Evolutionary conservation across 2,113 vertebrate genomes (phyloP).

Genomic region (Ariopsis seemanni): DNA sequence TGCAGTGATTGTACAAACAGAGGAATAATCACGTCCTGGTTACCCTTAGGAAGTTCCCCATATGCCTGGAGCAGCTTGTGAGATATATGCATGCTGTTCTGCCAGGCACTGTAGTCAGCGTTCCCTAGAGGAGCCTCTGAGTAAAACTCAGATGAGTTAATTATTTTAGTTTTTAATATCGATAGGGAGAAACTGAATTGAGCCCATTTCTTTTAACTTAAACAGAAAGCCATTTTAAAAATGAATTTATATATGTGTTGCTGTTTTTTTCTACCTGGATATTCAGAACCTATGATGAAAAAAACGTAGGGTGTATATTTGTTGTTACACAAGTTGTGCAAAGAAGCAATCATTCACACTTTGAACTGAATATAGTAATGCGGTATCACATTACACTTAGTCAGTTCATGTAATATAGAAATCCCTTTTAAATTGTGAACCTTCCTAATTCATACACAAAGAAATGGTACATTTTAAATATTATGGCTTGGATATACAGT

Average conservation of each 20-base stretch:
- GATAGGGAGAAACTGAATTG: constrained; percentile 65
- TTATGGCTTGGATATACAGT: not conserved
- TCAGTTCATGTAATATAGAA: not conserved
- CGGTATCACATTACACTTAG: not conserved
- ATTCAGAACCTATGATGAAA: not conserved
- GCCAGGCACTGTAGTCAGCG: constrained; percentile 65
- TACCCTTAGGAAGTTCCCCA: constrained; percentile 68
- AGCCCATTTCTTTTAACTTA: constrained; percentile 30
- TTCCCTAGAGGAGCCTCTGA: constrained; percentile 62
- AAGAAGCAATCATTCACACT: not conserved
- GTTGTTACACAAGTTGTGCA: no score
- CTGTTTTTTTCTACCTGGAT: not conserved
- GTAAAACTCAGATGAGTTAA: constrained; percentile 70
- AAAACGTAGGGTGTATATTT: not conserved
- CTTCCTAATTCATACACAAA: not conserved
- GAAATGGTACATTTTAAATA: not conserved
- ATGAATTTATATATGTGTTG: not conserved
- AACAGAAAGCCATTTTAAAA: constrained; percentile 26
- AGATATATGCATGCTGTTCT: constrained; percentile 69
- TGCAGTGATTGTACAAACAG: constrained; percentile 68
- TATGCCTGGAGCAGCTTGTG: constrained; percentile 63
- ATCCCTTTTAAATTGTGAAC: not conserved
- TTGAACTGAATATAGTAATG: not conserved
- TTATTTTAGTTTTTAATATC: constrained; percentile 69
- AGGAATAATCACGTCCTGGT: constrained; percentile 66